phyloP scores from a whole-genome alignment of 2,797 vertebrate species.

The Characodon lateralis region DNA sequence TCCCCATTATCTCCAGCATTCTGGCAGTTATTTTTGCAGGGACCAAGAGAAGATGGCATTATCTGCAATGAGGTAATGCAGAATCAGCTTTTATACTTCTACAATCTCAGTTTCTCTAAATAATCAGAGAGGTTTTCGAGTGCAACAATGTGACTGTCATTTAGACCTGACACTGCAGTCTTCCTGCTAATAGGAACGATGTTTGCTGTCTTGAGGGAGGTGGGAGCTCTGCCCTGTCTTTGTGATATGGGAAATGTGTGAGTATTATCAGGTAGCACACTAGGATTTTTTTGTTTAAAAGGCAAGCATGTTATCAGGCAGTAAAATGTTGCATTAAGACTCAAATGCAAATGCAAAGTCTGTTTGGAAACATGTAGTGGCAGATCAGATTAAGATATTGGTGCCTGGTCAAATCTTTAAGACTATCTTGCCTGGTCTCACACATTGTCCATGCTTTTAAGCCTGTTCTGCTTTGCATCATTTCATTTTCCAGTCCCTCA shows the following conservation, averaged over 20 bases:
- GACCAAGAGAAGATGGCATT: background rate
- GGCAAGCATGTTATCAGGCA: background rate
- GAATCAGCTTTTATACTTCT: background rate
- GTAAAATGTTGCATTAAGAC: background rate
- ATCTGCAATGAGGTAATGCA: background rate
- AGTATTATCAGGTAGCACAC: background rate
- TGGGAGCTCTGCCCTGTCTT: background rate
- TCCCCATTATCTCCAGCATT: background rate
- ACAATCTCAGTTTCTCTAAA: background rate
- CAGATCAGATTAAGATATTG: background rate
- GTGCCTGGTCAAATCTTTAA: background rate
- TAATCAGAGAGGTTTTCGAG: background rate
- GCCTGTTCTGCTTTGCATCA: background rate
- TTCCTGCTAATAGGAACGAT: background rate
- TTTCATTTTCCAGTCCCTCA: background rate
- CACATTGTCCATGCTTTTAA: background rate
- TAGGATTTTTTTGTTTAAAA: background rate
- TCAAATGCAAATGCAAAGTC: too few species aligned
- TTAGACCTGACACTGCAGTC: background rate
- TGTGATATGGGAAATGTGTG: background rate
- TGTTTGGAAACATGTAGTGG: background rate
- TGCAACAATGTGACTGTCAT: background rate
- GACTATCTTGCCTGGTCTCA: background rate
- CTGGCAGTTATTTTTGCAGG: background rate
- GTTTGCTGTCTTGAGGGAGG: background rate